Evolutionary conservation across 2,797 vertebrate species (phyloP).

Genomic region (Rhadinocentrus ornatus): DNA sequence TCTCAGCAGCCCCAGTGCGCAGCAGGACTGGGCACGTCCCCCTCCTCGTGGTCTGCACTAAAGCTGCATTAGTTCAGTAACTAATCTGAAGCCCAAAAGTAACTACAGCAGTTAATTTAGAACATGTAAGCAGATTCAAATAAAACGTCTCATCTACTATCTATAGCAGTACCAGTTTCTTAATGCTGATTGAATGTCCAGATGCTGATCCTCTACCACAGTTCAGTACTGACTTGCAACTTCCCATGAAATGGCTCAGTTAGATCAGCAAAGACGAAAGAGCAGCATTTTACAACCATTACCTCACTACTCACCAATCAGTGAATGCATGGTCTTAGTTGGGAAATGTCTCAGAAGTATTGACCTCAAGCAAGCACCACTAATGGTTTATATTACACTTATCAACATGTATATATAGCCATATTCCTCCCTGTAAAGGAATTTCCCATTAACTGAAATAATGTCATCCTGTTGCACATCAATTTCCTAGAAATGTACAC

Average conservation of each 20-base stretch:
- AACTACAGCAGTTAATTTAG: conserved; percentile 8
- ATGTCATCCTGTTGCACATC: background rate
- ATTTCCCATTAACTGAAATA: conserved; percentile 44
- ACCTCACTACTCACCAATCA: conserved; percentile 77
- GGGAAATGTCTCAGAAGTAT: conserved; percentile 48
- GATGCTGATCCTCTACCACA: background rate
- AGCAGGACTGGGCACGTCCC: conserved; percentile 41
- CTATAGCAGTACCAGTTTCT: background rate
- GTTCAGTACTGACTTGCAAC: background rate
- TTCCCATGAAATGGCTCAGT: background rate
- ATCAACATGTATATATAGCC: conserved; percentile 40
- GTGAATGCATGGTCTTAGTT: conserved; percentile 64
- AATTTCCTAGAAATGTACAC: conserved; percentile 9
- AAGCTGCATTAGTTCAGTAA: conserved; percentile 43
- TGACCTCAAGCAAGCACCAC: conserved; percentile 49
- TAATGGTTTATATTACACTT: conserved; percentile 36
- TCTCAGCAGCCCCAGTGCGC: conserved; percentile 36
- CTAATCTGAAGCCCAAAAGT: conserved; percentile 56
- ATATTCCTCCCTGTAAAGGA: conserved; percentile 22
- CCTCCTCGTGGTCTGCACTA: conserved; percentile 28
- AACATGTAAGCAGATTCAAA: background rate
- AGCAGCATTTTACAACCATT: conserved; percentile 19
- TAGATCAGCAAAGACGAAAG: conserved; percentile 6
- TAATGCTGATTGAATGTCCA: background rate
- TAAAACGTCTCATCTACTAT: background rate